phyloP scores from a whole-genome alignment of 2,888 invertebrate species.

The Cryptocheilus praepositus region DNA sequence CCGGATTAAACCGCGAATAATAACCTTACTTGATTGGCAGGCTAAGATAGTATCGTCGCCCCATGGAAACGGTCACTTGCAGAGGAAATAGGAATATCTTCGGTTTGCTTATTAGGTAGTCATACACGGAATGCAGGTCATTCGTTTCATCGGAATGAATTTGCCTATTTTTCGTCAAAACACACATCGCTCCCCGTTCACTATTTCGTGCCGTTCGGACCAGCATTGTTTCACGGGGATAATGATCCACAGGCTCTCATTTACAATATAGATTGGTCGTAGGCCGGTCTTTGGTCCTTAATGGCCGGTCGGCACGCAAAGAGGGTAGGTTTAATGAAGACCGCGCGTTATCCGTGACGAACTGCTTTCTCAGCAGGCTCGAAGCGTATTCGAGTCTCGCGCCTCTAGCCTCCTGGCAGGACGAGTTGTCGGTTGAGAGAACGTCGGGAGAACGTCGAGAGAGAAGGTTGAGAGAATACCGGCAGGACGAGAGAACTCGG shows the following conservation, averaged over 20 bases:
- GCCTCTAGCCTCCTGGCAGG: no score
- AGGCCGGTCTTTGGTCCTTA: conserved; percentile 64
- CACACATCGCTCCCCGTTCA: no score
- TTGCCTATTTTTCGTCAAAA: no score
- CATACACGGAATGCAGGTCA: no score
- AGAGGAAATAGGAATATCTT: no score
- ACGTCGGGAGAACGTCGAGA: conserved; percentile 4
- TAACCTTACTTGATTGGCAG: no score
- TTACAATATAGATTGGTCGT: conserved; percentile 73
- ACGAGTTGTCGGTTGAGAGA: background rate
- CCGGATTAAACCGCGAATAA: no score
- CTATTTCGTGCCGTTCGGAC: conserved; percentile 17
- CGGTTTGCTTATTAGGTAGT: no score
- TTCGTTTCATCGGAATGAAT: no score
- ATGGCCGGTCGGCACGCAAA: conserved; percentile 70
- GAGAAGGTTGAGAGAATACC: background rate
- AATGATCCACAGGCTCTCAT: conserved; percentile 68
- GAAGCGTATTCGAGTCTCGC: no score
- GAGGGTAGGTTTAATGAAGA: conserved; percentile 71
- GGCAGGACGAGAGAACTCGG: conserved; percentile 3
- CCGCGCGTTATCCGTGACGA: conserved; percentile 72
- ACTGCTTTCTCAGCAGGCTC: conserved; percentile 34
- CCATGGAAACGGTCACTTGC: no score
- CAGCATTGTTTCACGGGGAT: conserved; percentile 53
- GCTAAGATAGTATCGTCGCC: no score